Base-by-base conservation (phyloP, 2,888 invertebrate species). In the Orthosia cruda region DNA sequence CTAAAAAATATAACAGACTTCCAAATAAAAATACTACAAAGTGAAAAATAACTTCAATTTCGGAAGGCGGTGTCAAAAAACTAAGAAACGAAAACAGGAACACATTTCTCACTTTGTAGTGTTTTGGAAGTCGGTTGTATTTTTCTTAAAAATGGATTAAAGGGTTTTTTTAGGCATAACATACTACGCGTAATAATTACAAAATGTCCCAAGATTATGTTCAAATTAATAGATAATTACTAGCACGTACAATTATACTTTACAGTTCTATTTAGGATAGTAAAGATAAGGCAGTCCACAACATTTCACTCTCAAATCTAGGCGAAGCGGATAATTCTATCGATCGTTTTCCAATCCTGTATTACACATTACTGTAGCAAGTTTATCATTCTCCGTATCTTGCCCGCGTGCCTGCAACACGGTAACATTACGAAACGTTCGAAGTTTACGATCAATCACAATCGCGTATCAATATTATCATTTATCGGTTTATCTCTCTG, bases 361-460 rank as follows among this genome's bases (percentile, higher is more conserved):
- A 52, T 61, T 32, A 20, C 18, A 49, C n/a, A 20, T 20, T 16
- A 59, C 13, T 64, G 13, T 50, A 81, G 61, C 15, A 57, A 49
- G 13, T 47, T 59, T 32, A 59, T 47, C 7, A 54, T 57, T 23
- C 1, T 4, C 23, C 32, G 11, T 61, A 45, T n/a, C 2, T 63
- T 15, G 4, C 32, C 12, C 18, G n/a, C 47, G 16, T 61, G 50
- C 3, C 74, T 50, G 69, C 71, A 63, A 61, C 83, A 74, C 18
- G 20, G 18, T 18, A 11, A n/a, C 13, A 54, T 81, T 85, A 81
- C 71, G 73, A 73, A 69, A 68, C 47, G 26, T 57, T 59, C 32
- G 3, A 47, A 68, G 58, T 67, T 78, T 64, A 70, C 62, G 74
- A 74, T 73, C 72, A 63, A 83, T 86, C 80, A 78, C 49, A 52